Evolutionary conservation across 2,888 invertebrate genomes (phyloP).

Genomic region (Drosophila fulvimacula): DNA sequence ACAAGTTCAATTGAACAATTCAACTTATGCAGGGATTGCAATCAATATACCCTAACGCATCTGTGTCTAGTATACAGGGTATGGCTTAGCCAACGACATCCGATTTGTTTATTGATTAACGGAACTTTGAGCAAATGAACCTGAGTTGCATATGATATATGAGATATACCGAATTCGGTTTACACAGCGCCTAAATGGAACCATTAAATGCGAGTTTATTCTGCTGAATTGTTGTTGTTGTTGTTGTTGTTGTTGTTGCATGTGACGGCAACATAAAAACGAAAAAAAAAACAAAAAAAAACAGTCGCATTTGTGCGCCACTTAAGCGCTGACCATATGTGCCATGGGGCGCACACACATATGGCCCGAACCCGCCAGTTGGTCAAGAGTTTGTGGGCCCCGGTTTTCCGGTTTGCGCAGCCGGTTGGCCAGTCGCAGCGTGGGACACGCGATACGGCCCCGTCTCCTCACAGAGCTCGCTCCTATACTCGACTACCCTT

Average conservation of each 20-base stretch:
- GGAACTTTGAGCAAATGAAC: conserved; percentile 13
- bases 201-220: conserved; percentile 18
- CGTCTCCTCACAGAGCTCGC: neutral
- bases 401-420: conserved; percentile 47
- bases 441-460: conserved; percentile 48
- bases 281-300: conserved; percentile 22
- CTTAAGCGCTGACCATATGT: conserved; percentile 55
- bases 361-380: conserved; percentile 29
- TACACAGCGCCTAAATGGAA: conserved; percentile 14
- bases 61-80: neutral
- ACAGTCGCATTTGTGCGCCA: conserved; percentile 50
- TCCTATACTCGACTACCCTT: neutral
- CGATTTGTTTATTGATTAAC: conserved; percentile 8
- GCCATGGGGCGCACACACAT: conserved; percentile 26
- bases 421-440: conserved; percentile 39
- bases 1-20: neutral
- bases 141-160: conserved; percentile 15
- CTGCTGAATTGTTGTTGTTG: neutral
- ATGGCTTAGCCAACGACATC: neutral
- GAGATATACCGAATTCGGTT: conserved; percentile 11
- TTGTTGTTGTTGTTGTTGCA: conserved; percentile 36
- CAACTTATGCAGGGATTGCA: neutral
- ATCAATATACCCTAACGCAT: neutral
- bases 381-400: conserved; percentile 32
- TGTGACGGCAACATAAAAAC: conserved; percentile 52